Conservation (phyloP, 2,113 vertebrate genomes). For the Rhabdomys dilectus region DNA sequence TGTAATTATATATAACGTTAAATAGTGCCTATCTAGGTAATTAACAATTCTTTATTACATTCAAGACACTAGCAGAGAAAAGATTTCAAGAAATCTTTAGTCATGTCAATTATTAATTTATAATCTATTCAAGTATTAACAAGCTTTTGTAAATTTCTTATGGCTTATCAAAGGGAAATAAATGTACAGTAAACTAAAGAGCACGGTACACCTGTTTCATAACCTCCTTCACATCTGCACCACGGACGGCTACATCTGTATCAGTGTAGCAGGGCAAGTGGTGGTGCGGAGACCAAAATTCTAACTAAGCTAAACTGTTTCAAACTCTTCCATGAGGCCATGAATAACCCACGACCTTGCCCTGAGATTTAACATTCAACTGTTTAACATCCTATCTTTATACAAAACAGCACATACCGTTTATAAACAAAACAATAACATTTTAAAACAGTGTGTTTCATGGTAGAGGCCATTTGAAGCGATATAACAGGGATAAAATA, state of each 20-base stretch:
- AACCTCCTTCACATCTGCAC: not conserved
- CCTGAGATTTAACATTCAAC: conserved; percentile 42
- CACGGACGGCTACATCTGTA: not conserved
- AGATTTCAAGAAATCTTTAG: conserved; percentile 48
- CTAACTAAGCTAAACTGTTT: conserved; percentile 55
- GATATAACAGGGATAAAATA: conserved; percentile 54
- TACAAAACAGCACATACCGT: conserved; percentile 19
- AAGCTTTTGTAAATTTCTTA: conserved; percentile 32
- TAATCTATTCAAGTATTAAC: conserved; percentile 50
- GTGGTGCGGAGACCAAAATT: conserved; percentile 15
- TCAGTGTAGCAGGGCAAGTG: not conserved
- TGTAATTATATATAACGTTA: conserved; percentile 27
- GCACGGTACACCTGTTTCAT: not conserved
- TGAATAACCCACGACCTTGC: conserved; percentile 16
- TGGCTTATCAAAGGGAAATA: conserved; percentile 44
- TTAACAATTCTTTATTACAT: conserved; percentile 7
- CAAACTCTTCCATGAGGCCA: not conserved
- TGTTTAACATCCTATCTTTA: conserved; percentile 47
- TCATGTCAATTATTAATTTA: conserved; percentile 54
- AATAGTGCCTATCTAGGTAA: not conserved
- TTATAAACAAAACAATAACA: conserved; percentile 61
- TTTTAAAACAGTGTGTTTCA: conserved; percentile 11
- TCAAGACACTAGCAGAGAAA: conserved; percentile 37
- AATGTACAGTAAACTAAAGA: not conserved
- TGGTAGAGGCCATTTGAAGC: conserved; percentile 8